Evolutionary conservation across 2,797 vertebrate genomes (phyloP).

Genomic region (Tinamus major): DNA sequence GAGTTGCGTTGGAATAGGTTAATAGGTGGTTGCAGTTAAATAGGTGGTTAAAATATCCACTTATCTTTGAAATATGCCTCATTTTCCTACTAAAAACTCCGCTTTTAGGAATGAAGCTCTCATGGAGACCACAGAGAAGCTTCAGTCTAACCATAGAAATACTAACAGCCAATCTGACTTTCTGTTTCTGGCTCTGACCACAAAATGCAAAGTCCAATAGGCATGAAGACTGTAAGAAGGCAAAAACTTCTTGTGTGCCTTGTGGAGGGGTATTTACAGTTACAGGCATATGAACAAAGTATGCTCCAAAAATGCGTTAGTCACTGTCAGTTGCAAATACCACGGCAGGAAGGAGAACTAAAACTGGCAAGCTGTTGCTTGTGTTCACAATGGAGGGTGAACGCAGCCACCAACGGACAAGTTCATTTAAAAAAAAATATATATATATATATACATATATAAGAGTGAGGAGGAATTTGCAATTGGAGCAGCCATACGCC

Average conservation of each 20-base stretch:
- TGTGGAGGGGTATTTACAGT: not conserved
- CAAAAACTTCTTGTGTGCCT: not conserved
- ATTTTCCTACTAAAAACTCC: not conserved
- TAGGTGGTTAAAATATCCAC: not conserved
- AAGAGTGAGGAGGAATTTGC: conserved; percentile 13
- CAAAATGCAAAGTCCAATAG: not conserved
- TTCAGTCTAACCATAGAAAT: not conserved
- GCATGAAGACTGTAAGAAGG: not conserved
- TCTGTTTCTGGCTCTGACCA: conserved; percentile 24
- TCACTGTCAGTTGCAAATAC: conserved; percentile 39
- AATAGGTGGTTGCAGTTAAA: not conserved
- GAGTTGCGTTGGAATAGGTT: not conserved
- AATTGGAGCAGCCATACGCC: not conserved
- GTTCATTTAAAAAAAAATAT: not conserved
- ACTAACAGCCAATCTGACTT: not conserved
- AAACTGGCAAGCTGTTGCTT: conserved; percentile 11
- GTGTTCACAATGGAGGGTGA: not conserved
- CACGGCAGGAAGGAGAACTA: conserved; percentile 42
- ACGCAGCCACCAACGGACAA: conserved; percentile 40
- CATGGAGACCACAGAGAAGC: not conserved
- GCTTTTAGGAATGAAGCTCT: not conserved
- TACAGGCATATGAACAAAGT: not conserved
- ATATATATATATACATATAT: conserved; percentile 13
- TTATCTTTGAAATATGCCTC: not conserved
- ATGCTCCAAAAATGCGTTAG: not conserved